Conservation (phyloP, 1,140 invertebrate species). For the Coenobita brevimanus region DNA sequence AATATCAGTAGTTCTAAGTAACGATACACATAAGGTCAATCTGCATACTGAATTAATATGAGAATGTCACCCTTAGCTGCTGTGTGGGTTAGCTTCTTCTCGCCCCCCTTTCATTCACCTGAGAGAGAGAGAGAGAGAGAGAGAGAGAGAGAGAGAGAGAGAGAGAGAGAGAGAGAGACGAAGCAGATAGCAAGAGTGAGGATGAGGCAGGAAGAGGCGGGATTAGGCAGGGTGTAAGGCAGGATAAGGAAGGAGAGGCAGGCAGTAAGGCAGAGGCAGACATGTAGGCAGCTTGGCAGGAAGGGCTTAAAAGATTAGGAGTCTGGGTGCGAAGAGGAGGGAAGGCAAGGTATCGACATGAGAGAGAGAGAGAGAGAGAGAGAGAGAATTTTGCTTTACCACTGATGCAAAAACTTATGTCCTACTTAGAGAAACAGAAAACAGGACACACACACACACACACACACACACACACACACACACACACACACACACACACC, state of each 20-base stretch:
- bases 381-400: too few species aligned
- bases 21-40: too few species aligned
- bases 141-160: not conserved
- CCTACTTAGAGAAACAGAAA: not conserved
- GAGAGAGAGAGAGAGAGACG: not conserved
- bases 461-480: slow-evolving; percentile 28
- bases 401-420: too few species aligned
- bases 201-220: not conserved
- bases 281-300: not conserved
- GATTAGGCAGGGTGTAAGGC: too few species aligned
- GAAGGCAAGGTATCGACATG: too few species aligned
- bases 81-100: not conserved
- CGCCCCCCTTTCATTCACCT: not conserved
- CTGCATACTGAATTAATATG: too few species aligned
- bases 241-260: not conserved
- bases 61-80: not conserved
- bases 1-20: too few species aligned
- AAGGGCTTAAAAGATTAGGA: too few species aligned
- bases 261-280: not conserved
- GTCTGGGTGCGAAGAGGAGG: too few species aligned
- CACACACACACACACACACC: too few species aligned
- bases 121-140: too few species aligned
- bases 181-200: not conserved
- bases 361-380: too few species aligned
- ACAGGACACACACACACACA: not conserved